phyloP scores from a whole-genome alignment of 2,113 vertebrate species.

The Ophthalmolycus amberensis region DNA sequence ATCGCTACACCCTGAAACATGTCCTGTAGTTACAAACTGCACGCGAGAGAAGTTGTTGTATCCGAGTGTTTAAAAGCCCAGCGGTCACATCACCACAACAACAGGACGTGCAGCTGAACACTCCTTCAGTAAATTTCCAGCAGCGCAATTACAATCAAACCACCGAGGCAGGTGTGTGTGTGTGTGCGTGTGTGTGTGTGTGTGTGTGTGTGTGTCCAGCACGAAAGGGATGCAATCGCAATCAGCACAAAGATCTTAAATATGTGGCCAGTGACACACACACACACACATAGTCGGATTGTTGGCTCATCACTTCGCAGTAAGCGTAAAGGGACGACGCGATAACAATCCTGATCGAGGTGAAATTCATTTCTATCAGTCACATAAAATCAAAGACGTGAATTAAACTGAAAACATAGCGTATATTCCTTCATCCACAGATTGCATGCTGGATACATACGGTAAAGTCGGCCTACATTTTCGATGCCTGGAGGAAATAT shows the following conservation, averaged over 20 bases:
- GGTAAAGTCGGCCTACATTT: conserved; percentile 72
- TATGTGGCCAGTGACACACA: conserved; percentile 12
- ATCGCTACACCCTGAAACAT: conserved; percentile 46
- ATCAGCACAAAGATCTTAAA: conserved; percentile 4
- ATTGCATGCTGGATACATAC: conserved; percentile 46
- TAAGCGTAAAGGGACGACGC: not conserved
- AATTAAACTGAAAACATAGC: conserved; percentile 30
- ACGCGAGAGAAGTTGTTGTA: conserved; percentile 1
- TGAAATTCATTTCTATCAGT: not conserved
- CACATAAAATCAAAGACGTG: conserved; percentile 12
- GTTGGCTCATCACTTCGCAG: not conserved
- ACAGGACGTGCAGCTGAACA: conserved; percentile 27
- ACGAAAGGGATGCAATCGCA: conserved; percentile 14
- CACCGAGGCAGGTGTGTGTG: conserved; percentile 2
- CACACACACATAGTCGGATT: not conserved
- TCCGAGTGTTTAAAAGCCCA: conserved; percentile 47
- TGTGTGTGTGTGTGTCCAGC: not conserved
- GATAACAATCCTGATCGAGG: not conserved
- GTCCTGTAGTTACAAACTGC: conserved; percentile 2
- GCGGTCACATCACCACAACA: conserved; percentile 41
- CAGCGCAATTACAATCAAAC: not conserved
- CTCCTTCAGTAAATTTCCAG: conserved; percentile 47
- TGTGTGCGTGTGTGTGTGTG: not conserved
- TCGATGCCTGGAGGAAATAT: conserved; percentile 63
- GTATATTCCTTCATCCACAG: conserved; percentile 9